Evolutionary conservation across 2,888 invertebrate genomes (phyloP).

Genomic region (Acanthosepion lycidas): DNA sequence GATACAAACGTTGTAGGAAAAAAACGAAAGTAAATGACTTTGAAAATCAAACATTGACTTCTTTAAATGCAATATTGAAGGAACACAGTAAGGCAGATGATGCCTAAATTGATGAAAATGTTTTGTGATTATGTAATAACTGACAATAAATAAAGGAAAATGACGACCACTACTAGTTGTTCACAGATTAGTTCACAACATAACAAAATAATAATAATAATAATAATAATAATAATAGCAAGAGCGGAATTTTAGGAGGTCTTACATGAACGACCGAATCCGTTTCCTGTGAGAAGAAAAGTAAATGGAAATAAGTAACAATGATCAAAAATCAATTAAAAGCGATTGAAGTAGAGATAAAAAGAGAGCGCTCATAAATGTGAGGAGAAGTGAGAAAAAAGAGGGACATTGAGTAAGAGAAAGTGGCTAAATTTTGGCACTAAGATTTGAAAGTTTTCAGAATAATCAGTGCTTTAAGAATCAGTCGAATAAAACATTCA

Average conservation of each 20-base stretch:
- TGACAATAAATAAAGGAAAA: neutral
- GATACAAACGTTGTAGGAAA: neutral
- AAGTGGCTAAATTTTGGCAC: neutral
- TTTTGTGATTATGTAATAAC: conserved; percentile 23
- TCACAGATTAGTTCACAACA: conserved; percentile 8
- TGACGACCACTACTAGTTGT: neutral
- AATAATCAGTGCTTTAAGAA: neutral
- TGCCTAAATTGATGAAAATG: conserved; percentile 17
- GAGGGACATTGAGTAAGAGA: neutral
- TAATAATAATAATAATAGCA: conserved; percentile 45
- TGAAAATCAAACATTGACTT: neutral
- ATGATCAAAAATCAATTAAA: conserved; percentile 8
- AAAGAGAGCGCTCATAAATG: neutral
- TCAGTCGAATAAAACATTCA: neutral
- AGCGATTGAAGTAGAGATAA: neutral
- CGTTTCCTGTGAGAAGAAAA: conserved; percentile 45
- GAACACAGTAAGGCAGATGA: too few relatives aligned
- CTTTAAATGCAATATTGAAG: neutral
- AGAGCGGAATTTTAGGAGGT: conserved; percentile 15
- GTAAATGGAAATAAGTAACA: conserved; percentile 35
- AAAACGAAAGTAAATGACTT: neutral
- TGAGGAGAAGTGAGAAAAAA: neutral
- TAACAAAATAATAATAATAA: conserved; percentile 14
- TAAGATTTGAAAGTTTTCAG: neutral
- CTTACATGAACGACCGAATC: conserved; percentile 43